phyloP scores from a whole-genome alignment of 2,797 vertebrate genomes.

The Philypnodon macrostomus region DNA sequence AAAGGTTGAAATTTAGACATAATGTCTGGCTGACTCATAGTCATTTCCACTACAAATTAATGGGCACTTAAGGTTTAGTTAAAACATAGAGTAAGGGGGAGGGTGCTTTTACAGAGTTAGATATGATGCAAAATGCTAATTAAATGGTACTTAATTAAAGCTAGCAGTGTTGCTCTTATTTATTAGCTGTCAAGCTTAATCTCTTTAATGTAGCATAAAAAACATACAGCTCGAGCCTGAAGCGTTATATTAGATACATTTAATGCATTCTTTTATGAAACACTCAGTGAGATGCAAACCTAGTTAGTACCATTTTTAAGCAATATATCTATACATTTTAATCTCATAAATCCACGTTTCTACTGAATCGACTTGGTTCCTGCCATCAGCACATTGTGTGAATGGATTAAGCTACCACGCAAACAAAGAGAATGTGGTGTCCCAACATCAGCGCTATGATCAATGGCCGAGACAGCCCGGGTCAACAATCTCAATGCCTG shows the following conservation, averaged over 20 bases:
- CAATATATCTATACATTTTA: constrained; percentile 42
- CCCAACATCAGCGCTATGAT: constrained; percentile 55
- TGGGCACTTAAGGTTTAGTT: constrained; percentile 37
- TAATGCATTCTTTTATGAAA: too few relatives aligned
- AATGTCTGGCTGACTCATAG: constrained; percentile 67
- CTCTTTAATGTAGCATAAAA: neutral
- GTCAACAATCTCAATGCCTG: constrained; percentile 59
- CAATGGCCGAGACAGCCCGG: constrained; percentile 54
- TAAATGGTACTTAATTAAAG: constrained; percentile 42
- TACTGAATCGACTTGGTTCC: constrained; percentile 44
- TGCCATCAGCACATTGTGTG: constrained; percentile 39
- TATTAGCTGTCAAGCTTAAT: constrained; percentile 25
- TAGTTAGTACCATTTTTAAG: too few relatives aligned
- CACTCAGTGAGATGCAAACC: too few relatives aligned
- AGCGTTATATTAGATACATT: too few relatives aligned
- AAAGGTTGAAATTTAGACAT: constrained; percentile 60
- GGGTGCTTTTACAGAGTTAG: constrained; percentile 19
- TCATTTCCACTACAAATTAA: constrained; percentile 62
- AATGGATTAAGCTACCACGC: constrained; percentile 48
- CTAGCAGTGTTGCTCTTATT: constrained; percentile 18
- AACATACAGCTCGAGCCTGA: too few relatives aligned
- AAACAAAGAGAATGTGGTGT: constrained; percentile 49
- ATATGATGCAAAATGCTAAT: constrained; percentile 37
- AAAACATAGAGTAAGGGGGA: constrained; percentile 25
- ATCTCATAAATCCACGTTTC: constrained; percentile 47